phyloP scores from a whole-genome alignment of 2,797 vertebrate genomes.

The Darevskia nairensis region DNA sequence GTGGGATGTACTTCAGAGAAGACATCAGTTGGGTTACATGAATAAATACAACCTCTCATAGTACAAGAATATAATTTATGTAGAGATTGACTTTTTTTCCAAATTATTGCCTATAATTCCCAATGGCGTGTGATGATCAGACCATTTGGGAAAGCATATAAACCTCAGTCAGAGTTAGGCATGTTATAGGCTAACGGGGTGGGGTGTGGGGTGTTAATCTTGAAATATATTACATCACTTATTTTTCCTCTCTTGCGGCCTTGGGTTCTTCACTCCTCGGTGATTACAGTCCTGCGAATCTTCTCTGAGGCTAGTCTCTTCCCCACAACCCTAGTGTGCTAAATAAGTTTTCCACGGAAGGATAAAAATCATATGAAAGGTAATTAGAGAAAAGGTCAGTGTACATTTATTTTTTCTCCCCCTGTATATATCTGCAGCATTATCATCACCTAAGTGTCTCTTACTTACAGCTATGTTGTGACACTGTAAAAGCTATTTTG shows the following conservation, averaged over 20 bases:
- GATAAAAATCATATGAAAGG: constrained; percentile 51
- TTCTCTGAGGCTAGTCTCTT: constrained; percentile 51
- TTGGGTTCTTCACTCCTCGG: constrained; percentile 38
- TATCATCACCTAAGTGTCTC: constrained; percentile 69
- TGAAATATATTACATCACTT: constrained; percentile 28
- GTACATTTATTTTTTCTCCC: constrained; percentile 54
- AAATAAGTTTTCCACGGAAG: constrained; percentile 51
- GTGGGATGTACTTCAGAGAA: background rate
- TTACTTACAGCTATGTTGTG: constrained; percentile 73
- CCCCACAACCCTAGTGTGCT: constrained; percentile 39
- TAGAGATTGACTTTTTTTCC: constrained; percentile 4
- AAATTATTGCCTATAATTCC: constrained; percentile 35
- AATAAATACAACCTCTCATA: background rate
- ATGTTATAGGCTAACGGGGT: constrained; percentile 4
- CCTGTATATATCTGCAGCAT: constrained; percentile 39
- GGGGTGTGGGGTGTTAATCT: constrained; percentile 45
- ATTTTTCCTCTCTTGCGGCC: constrained; percentile 33
- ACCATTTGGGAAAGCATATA: constrained; percentile 38
- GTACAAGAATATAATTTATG: background rate
- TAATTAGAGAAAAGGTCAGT: constrained; percentile 72
- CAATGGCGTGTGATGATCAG: background rate
- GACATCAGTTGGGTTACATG: background rate
- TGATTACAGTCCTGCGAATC: constrained; percentile 48
- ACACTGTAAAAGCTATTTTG: constrained; percentile 80
- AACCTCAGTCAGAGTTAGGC: constrained; percentile 4